Percentiles rank a stretch among this genome's conserved stretches.
Evolutionary conservation across 2,113 vertebrate genomes (phyloP).

Genomic region (Sinocyclocheilus rhinocerous): DNA sequence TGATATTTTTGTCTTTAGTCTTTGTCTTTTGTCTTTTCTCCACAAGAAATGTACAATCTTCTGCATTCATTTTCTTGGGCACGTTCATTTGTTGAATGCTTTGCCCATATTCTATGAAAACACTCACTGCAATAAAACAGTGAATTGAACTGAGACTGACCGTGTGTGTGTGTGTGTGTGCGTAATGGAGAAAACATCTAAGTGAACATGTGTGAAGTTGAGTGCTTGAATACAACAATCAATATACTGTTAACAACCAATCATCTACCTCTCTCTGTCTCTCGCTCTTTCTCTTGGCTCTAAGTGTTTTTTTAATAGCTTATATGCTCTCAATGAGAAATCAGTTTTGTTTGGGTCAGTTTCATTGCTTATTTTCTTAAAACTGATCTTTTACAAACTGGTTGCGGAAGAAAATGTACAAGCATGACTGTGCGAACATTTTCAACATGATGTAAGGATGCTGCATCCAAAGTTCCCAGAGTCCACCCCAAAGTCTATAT

Average conservation of each 20-base stretch:
- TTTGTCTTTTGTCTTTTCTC: neutral
- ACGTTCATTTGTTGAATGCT: neutral
- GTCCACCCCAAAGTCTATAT: neutral
- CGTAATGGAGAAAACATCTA: slow-evolving; percentile 8
- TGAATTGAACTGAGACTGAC: neutral
- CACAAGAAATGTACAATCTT: neutral
- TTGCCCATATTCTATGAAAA: slow-evolving; percentile 12
- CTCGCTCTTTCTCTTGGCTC: slow-evolving; percentile 9
- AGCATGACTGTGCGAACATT: neutral
- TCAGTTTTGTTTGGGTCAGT: neutral
- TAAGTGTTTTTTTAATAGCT: slow-evolving; percentile 26
- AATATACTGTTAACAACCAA: slow-evolving; percentile 48
- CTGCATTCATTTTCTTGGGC: no score
- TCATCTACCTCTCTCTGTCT: slow-evolving; percentile 20
- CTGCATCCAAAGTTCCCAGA: neutral
- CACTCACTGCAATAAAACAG: slow-evolving; percentile 10
- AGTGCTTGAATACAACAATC: slow-evolving; percentile 55
- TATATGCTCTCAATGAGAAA: slow-evolving; percentile 17
- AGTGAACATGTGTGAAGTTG: slow-evolving; percentile 52
- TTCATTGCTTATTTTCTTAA: neutral
- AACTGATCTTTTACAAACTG: neutral
- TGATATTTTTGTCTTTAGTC: neutral
- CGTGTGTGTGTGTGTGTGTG: slow-evolving; percentile 17
- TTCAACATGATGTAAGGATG: neutral
- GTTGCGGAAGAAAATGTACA: neutral